Base-by-base conservation (phyloP, 2,113 vertebrate species). In the Anolis carolinensis region DNA sequence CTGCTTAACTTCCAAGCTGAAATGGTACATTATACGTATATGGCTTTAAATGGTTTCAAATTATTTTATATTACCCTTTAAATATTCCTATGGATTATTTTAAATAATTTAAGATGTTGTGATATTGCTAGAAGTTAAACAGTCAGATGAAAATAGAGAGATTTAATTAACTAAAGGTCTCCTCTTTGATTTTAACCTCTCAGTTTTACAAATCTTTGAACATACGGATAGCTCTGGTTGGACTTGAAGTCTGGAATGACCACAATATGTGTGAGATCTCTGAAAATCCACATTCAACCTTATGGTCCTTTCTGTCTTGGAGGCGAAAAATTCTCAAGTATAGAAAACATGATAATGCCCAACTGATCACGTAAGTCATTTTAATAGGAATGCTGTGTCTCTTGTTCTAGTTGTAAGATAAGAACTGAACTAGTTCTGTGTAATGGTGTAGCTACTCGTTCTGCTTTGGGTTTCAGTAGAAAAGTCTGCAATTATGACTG, bases 261-360 rank as follows among this genome's bases (percentile, higher is more conserved):
- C 89, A 94, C 83, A 96, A 99, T 93, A 94, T 95, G 96, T 98
- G 97, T 80, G 95, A 90, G 7, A 96, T 99, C 67, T 96, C 96
- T 0, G 96, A 97, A 81, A 99, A 99, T 88, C 98, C 98, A 0
- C 98, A 98, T 94, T 97, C 97, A 87, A 99, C 98, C 7, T 96
- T 99, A 90, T 97, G 97, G 77, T 96, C 97, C 0, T 99, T 99
- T 93, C 96, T 99, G 84, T 95, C 96, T 76, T 99, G 98, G 98
- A 98, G 99, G 25, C 96, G 97, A 89, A 99, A 97, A 92, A 96
- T 98, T 83, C 95, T 99, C 10, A 30, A n/a, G 59, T 71, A 82
- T 70, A 97, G 97, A 80, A 97, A 97, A 65, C 98, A 99, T 0
- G 99, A 99, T 95, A 99, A 99, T 0, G 98, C 98, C 81, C 99